phyloP scores from a whole-genome alignment of 2,888 invertebrate genomes.

The Limnephilus lunatus region DNA sequence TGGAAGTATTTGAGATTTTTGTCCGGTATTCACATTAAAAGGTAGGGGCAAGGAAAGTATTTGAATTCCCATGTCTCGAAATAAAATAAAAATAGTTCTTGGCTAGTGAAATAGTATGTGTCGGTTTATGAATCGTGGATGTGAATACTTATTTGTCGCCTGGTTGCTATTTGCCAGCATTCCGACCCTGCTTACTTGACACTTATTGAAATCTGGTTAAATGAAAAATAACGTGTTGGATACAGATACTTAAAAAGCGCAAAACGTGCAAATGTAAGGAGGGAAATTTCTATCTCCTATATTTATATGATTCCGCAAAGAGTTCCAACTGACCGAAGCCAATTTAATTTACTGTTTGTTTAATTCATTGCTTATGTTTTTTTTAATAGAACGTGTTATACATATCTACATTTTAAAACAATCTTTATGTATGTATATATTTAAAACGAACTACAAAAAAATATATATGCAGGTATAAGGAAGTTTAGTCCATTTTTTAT shows the following conservation, averaged over 20 bases:
- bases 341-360: too few relatives aligned
- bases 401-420: too few relatives aligned
- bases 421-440: too few relatives aligned
- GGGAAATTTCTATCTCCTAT: too few relatives aligned
- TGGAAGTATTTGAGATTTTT: background rate
- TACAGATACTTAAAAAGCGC: background rate
- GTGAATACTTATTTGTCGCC: background rate
- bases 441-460: too few relatives aligned
- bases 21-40: background rate
- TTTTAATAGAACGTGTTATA: too few relatives aligned
- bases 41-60: background rate
- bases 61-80: background rate
- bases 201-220: background rate
- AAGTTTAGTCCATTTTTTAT: too few relatives aligned
- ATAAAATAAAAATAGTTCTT: background rate
- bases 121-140: background rate
- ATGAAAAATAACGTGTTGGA: background rate
- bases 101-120: background rate
- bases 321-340: too few relatives aligned
- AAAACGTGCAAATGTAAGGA: background rate
- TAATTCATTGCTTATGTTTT: too few relatives aligned
- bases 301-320: background rate
- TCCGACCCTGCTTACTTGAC: background rate
- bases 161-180: background rate
- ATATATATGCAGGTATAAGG: too few relatives aligned